A percentile compares a stretch with the other conserved stretches of the same genome.
Evolutionary conservation across 2,797 vertebrate genomes (phyloP).

Genomic region (Neomorphus geoffroyi): DNA sequence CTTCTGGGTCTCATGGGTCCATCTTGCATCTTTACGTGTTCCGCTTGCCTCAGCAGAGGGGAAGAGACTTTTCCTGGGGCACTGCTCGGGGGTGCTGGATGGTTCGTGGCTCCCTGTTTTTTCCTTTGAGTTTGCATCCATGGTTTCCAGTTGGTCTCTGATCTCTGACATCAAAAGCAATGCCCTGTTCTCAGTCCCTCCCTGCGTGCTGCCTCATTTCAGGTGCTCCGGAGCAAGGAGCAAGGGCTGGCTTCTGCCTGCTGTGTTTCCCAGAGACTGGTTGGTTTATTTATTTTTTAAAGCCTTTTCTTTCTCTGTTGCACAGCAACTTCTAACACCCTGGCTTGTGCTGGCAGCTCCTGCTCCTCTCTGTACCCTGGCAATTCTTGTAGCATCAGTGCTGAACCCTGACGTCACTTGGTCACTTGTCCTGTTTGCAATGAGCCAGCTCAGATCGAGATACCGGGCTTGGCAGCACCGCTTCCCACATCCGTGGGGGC

Average conservation of each 20-base stretch:
- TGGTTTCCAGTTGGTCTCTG: background rate
- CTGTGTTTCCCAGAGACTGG: background rate
- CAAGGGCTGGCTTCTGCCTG: background rate
- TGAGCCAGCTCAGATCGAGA: background rate
- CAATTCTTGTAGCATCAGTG: background rate
- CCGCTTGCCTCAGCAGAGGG: accelerated
- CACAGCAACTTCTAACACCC: conserved; percentile 15
- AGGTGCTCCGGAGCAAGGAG: accelerated
- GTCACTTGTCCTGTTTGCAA: background rate
- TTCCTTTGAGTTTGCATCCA: accelerated
- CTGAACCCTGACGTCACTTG: background rate
- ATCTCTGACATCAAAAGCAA: background rate
- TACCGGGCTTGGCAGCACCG: background rate
- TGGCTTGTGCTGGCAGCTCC: background rate
- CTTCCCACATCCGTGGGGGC: background rate
- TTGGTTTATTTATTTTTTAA: background rate
- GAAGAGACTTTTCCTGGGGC: background rate
- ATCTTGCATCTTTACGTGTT: accelerated
- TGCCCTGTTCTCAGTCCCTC: background rate
- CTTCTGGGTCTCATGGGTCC: accelerated
- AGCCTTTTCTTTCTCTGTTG: background rate
- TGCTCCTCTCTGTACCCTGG: background rate
- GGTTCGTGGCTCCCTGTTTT: background rate
- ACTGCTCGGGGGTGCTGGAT: background rate
- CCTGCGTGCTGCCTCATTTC: background rate